phyloP scores from a whole-genome alignment of 2,113 vertebrate species.

The Pyrgilauda ruficollis region DNA sequence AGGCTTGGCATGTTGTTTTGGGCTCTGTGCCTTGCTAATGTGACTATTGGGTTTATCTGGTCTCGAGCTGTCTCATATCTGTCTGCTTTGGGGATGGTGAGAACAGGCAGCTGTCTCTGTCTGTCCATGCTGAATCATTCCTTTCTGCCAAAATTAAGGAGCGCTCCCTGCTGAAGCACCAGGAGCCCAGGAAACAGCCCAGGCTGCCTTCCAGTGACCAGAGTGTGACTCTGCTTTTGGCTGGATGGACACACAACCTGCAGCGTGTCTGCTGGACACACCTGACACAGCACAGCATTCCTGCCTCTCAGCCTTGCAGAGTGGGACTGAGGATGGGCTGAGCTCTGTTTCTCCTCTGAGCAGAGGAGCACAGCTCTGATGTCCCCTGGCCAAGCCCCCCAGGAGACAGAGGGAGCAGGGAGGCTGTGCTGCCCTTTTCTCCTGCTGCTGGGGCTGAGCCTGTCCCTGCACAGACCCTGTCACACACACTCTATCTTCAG shows the following conservation, averaged over 20 bases:
- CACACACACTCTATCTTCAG: neutral
- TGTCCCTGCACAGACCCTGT: neutral
- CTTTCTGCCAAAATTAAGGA: neutral
- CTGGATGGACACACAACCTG: accelerated
- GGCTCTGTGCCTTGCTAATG: neutral
- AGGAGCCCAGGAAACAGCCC: accelerated
- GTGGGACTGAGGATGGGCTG: neutral
- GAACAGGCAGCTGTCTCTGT: neutral
- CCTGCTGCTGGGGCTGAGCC: neutral
- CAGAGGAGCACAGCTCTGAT: neutral
- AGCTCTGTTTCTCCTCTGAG: neutral
- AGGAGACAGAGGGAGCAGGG: neutral
- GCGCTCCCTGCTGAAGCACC: neutral
- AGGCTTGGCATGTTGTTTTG: neutral
- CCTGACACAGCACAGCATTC: neutral
- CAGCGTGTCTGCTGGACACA: neutral
- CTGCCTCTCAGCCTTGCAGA: neutral
- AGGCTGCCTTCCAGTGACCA: neutral
- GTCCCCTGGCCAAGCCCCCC: neutral
- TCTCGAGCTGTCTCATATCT: neutral
- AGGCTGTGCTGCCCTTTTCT: neutral
- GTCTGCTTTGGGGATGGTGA: neutral
- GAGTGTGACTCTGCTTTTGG: no score
- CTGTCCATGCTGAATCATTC: neutral
- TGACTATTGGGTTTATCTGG: neutral